A percentile compares a stretch with the other conserved stretches of the same genome.
Evolutionary conservation across 2,888 invertebrate species (phyloP).

Genomic region (Leptinotarsa peninsularis): DNA sequence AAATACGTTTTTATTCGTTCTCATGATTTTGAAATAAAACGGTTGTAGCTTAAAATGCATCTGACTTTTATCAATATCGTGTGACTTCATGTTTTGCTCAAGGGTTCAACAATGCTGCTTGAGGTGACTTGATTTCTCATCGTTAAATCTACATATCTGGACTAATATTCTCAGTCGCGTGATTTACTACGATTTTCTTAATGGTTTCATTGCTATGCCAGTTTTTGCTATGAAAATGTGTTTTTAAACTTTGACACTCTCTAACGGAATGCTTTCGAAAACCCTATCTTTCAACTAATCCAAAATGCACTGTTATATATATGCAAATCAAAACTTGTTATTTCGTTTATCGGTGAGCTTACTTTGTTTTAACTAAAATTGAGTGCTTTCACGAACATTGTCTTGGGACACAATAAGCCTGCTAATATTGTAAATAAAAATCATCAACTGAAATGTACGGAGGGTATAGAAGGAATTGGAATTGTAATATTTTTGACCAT

Average conservation of each 20-base stretch:
- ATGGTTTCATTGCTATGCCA: not conserved
- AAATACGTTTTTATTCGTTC: no score
- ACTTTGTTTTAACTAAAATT: not conserved
- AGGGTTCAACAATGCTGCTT: no score
- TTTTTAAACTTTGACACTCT: conserved; percentile 34
- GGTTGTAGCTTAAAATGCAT: no score
- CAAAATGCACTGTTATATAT: conserved; percentile 15
- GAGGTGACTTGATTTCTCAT: no score
- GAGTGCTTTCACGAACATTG: conserved; percentile 17
- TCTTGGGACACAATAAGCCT: conserved; percentile 29
- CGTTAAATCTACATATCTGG: no score
- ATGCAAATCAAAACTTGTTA: not conserved
- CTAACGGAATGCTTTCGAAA: conserved; percentile 14
- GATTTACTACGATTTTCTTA: not conserved
- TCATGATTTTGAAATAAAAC: no score
- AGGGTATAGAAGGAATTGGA: conserved; percentile 21
- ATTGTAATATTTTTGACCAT: not conserved
- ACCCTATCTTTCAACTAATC: not conserved
- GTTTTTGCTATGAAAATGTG: conserved; percentile 11
- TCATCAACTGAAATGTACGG: conserved; percentile 23
- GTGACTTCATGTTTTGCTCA: no score
- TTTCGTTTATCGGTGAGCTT: conserved; percentile 11
- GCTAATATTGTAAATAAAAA: conserved; percentile 32
- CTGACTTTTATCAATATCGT: no score
- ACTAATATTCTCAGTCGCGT: no score